phyloP scores from a whole-genome alignment of 2,888 invertebrate genomes.

The Athrips mouffetella region DNA sequence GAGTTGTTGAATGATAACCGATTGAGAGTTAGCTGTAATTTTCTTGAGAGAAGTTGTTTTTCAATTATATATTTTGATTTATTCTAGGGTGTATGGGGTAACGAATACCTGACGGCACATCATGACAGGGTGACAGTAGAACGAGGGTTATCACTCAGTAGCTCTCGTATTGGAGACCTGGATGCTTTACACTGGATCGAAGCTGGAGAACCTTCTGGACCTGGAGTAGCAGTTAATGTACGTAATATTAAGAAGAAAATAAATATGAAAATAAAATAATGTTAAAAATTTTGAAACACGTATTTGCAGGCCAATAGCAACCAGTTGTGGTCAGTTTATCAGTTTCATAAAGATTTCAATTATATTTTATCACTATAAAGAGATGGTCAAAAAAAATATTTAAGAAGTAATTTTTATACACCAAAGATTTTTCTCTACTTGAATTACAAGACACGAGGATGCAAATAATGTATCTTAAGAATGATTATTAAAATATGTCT shows the following conservation, averaged over 20 bases:
- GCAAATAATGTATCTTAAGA: background rate
- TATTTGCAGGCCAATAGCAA: too few relatives aligned
- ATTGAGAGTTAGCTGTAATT: background rate
- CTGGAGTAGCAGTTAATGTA: slow-evolving; percentile 43
- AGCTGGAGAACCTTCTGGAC: slow-evolving; percentile 19
- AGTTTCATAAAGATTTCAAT: too few relatives aligned
- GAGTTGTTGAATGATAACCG: slow-evolving; percentile 20
- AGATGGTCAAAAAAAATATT: too few relatives aligned
- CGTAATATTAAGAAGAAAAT: slow-evolving; percentile 13
- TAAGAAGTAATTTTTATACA: too few relatives aligned
- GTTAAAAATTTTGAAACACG: too few relatives aligned
- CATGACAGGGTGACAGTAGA: slow-evolving; percentile 18
- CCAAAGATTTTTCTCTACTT: too few relatives aligned
- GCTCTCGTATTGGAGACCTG: slow-evolving; percentile 32
- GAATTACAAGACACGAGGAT: background rate
- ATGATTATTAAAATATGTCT: background rate
- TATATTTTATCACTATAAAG: too few relatives aligned
- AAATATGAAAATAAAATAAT: too few relatives aligned
- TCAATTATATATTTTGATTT: background rate
- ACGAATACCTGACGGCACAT: slow-evolving; percentile 35
- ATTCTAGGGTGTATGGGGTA: slow-evolving; percentile 36
- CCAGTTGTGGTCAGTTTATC: too few relatives aligned
- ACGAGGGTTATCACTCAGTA: slow-evolving; percentile 28
- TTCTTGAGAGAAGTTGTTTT: background rate
- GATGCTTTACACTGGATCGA: slow-evolving; percentile 44